Percentiles rank a stretch among this genome's conserved stretches.
These are phyloP conservation scores for Laticauda colubrina DNA, from an alignment of 2,113 vertebrate species.

Conservation along the genomic window DNA sequence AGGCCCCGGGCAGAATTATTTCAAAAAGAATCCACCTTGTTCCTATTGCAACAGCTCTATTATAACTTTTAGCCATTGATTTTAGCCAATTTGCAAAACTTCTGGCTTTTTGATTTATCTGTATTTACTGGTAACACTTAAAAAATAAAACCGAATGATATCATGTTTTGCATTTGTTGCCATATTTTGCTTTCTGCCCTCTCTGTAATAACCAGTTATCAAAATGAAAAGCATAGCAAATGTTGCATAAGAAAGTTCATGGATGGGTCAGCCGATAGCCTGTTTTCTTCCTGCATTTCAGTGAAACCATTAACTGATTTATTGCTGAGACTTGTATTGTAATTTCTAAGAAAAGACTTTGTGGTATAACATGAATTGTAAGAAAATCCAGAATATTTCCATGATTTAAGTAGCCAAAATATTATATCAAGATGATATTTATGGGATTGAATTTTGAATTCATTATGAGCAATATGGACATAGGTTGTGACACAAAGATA, in stretches of 20 bases:
- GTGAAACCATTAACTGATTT: slow-evolving; percentile 24
- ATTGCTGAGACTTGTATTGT: slow-evolving; percentile 8
- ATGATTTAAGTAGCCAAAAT: background rate
- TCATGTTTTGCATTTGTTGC: background rate
- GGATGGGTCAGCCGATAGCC: slow-evolving; percentile 14
- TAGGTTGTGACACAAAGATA: background rate
- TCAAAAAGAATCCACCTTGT: background rate
- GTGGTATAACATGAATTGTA: background rate
- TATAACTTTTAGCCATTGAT: background rate
- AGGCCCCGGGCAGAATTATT: too few species aligned
- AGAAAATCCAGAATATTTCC: background rate
- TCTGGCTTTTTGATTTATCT: background rate
- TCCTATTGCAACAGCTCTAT: background rate
- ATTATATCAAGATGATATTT: background rate
- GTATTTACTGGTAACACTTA: background rate
- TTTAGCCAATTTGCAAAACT: background rate
- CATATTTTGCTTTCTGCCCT: background rate
- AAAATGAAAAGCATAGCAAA: slow-evolving; percentile 23
- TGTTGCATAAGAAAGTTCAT: slow-evolving; percentile 30
- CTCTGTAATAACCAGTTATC: slow-evolving; percentile 18
- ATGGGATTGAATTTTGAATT: background rate
- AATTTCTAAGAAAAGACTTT: slow-evolving; percentile 39
- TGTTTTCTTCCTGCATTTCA: background rate
- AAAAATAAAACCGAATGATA: background rate
- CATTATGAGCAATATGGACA: background rate